Base-by-base conservation (phyloP, 2,797 vertebrate species). In the Hephaestus fuliginosus region DNA sequence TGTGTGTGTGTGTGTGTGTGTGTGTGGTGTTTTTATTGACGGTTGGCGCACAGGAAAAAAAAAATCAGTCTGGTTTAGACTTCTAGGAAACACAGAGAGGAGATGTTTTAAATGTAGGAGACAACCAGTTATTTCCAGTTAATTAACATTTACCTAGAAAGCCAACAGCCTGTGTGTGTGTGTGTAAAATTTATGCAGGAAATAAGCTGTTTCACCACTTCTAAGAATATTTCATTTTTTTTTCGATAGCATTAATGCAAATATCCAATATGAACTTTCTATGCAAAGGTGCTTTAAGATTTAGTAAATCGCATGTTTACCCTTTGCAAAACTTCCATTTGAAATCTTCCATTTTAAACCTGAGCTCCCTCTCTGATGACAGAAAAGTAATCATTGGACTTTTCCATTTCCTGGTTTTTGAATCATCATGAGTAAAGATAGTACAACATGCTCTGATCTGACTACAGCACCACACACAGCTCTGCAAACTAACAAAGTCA, bases 41-140 rank as follows among this genome's bases (percentile, higher is more conserved):
- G 7, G 79, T 87, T 84, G 22, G 28, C 56, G 18, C 41, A 58
- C 39, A 81, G 48, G n/a, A 56, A 58, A 72, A 28, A 69, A 61
- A 63, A 53, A 10, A 1, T 5, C 30, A 33, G 5, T n/a, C 11
- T 78, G 58, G 33, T 39, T 63, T 1, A 33, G 20, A 76, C 46
- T 90, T 89, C 90, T 86, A 88, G 69, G 91, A 87, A 92, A 89
- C 46, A 49, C 20, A 65, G 15, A 44, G 18, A 64, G 15, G 17
- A 48, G 6, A 58, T 51, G 13, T 39, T 46, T 58, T 9, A 69
- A 22, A 60, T 61, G 43, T 5, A 52, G 2, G 2, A 74, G 51
- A 36, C 1, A 1, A 74, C 12, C 49, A 56, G 4, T 25, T 76
- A 74, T 64, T 90, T 91, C 89, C 74, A 86, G 11, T 57, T 65